Conservation (phyloP, 2,113 vertebrate species). For the Phoxinus phoxinus region DNA sequence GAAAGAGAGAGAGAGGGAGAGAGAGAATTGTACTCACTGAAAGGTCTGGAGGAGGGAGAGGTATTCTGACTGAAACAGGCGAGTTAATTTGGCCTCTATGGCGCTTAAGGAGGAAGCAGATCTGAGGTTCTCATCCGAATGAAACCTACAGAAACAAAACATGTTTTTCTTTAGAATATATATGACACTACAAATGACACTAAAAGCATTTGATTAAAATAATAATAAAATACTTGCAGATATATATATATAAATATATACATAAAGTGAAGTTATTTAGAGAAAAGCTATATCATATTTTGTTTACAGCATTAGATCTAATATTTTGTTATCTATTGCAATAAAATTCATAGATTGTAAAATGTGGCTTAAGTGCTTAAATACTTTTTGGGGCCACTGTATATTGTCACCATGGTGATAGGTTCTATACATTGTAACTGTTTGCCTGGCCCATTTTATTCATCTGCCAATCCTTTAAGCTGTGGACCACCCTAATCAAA, state of each 20-base stretch:
- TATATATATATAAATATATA: neutral
- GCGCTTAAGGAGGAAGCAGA: slow-evolving; percentile 56
- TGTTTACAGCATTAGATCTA: neutral
- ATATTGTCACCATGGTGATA: slow-evolving; percentile 45
- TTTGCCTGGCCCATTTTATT: slow-evolving; percentile 50
- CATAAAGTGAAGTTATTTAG: neutral
- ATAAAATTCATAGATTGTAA: neutral
- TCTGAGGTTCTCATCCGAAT: slow-evolving; percentile 46
- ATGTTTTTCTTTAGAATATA: neutral
- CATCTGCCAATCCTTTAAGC: slow-evolving; percentile 57
- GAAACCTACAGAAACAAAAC: slow-evolving; percentile 53
- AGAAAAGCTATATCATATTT: neutral
- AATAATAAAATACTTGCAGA: neutral
- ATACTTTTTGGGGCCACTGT: slow-evolving; percentile 1
- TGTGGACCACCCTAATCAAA: slow-evolving; percentile 55
- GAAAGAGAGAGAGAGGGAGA: neutral
- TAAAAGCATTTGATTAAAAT: neutral
- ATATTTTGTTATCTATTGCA: neutral
- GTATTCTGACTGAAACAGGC: slow-evolving; percentile 66
- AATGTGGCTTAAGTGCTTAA: neutral
- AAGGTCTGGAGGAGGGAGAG: slow-evolving; percentile 61
- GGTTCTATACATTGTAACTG: slow-evolving; percentile 44
- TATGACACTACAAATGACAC: neutral
- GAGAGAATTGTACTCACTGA: slow-evolving; percentile 51
- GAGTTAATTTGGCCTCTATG: slow-evolving; percentile 60